Base-by-base conservation (phyloP, 2,113 vertebrate species). In the Empidonax traillii region DNA sequence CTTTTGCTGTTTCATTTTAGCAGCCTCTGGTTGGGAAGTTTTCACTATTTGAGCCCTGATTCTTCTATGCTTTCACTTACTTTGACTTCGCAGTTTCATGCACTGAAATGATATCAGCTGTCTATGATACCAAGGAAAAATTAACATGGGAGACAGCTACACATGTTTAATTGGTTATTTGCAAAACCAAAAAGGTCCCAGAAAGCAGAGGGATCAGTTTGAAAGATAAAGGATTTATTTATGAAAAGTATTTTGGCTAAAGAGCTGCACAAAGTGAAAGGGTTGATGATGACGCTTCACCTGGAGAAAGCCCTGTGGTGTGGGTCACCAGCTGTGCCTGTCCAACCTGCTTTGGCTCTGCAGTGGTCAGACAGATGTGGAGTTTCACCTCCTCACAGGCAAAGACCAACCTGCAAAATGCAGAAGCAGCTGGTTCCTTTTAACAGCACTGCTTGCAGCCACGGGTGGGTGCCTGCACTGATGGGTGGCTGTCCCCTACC, bases 51-150 rank as follows among this genome's bases (percentile, higher is more conserved):
- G 28, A 77, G 68, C 72, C 69, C 44, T 66, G 71, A 59, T 76
- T 86, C 47, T 89, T 93, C 95, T 85, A 22, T 47, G 11, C 49
- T 85, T 77, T 72, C 74, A 78, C 73, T 90, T 72, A 37, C 55
- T 81, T 90, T 68, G 62, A 37, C 52, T 63, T 43, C 73, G 77
- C 2, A 49, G 84, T 95, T 95, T 84, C 33, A 27, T 49, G 75
- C 56, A 33, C 46, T 62, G 85, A 91, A 96, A 87, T 66, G 72
- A 67, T 67, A 82, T 82, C 74, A 87, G 67, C 69, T 87, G 84
- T 76, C 3, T 12, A 10, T 67, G 68, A 88, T 89, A 77, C 41
- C n/a, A 56, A 65, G 77, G 83, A 63, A 76, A 97, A 97, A 71
- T 52, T 66, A 73, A 82, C 33, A 72, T 6, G 6, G 33, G 81